Evolutionary conservation across 2,888 invertebrate species (phyloP).

Genomic region (Eristalinus aeneus): DNA sequence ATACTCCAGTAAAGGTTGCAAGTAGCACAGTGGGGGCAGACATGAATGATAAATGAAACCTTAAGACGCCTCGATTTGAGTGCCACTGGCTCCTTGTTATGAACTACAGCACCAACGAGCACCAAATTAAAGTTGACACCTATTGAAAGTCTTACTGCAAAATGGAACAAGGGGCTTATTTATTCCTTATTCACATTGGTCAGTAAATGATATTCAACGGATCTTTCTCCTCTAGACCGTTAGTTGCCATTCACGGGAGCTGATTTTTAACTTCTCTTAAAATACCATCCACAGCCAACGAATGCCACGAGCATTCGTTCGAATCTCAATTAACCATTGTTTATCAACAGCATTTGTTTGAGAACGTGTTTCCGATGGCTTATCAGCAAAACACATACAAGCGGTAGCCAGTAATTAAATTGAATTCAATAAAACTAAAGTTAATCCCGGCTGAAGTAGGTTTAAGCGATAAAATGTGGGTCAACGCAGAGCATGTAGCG

Average conservation of each 20-base stretch:
- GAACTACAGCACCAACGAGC: no score
- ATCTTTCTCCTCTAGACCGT: no score
- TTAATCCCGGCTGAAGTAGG: not conserved
- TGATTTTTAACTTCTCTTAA: no score
- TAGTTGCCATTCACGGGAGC: no score
- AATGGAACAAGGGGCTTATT: no score
- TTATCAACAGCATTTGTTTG: not conserved
- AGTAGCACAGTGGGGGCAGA: not conserved
- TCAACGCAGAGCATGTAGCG: conserved; percentile 10
- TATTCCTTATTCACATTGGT: no score
- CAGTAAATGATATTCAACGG: no score
- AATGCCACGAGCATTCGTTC: not conserved
- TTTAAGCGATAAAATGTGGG: not conserved
- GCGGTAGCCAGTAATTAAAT: not conserved
- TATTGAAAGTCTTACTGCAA: no score
- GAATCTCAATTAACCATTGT: not conserved
- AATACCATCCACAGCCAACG: not conserved
- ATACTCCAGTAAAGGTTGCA: not conserved
- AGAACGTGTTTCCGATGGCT: not conserved
- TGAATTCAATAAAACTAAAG: not conserved
- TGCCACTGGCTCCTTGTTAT: no score
- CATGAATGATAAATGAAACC: not conserved
- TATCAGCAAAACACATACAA: not conserved
- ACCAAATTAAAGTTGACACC: no score
- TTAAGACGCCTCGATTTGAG: not conserved